Evolutionary conservation across 30 jellyfish, hydroid and myxozoan species (phyloP), one percentile per base, ranked within the genome.

Genomic region (Cassiopea xamachana): DNA sequence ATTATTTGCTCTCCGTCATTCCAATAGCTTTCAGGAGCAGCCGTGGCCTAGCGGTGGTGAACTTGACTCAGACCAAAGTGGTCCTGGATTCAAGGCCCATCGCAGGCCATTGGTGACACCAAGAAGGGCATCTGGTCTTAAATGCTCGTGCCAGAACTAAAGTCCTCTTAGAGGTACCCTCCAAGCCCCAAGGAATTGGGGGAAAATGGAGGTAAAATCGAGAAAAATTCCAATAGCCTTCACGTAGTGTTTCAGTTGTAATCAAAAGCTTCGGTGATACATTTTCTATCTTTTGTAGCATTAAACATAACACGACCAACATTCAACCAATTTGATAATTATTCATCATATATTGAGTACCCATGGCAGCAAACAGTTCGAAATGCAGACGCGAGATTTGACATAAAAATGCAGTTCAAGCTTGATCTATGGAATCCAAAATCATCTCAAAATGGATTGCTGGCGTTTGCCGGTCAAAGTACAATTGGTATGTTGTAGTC

Each of bases 381-480:
- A 72, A 79, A 82, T 74, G 95, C 98, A 1, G 90, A 81, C 46
- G 89, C 89, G 14, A 83, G 98, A 72, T 88, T 93, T 72, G 98
- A 93, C 69, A 82, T 93, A 17, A 79, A 94, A 76, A 49, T 93
- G 92, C 98, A 93, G 48, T 81, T 93, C 85, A 87, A 87, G 82
- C 70, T 87, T 39, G 76, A 87, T 51, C 58, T 1, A 4, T n/a
- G 44, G 60, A 86, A 80, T 43, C 82, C 90, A 73, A 77, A 81
- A 43, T 58, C 87, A 8, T 18, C 49, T 59, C 44, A 43, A 75
- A 88, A 93, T 60, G 96, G 97, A 1, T 48, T 93, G 48, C 90
- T 93, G 49, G 98, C 71, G 3, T 93, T 78, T 83, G 89, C 94
- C 16, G 98, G 91, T n/a, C 98, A 93, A 48, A 93, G 96, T 60